Evolutionary conservation across 2,113 vertebrate species (phyloP).

Genomic region (Microtus pennsylvanicus): DNA sequence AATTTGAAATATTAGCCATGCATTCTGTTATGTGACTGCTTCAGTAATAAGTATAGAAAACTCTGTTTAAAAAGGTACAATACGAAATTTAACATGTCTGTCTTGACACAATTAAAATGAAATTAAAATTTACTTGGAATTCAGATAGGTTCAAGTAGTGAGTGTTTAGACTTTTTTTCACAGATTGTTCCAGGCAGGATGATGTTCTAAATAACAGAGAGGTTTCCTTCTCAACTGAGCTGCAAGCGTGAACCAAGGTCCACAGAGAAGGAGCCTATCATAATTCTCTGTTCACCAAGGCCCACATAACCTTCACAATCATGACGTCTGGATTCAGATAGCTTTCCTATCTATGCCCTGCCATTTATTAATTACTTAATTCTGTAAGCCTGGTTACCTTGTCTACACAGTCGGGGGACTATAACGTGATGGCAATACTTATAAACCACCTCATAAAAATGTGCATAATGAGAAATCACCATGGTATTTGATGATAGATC

Average conservation of each 20-base stretch:
- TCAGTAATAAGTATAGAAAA: constrained; percentile 41
- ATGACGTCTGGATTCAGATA: not conserved
- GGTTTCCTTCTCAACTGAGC: not conserved
- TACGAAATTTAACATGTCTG: not conserved
- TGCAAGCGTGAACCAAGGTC: not conserved
- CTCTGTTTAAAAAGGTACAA: not conserved
- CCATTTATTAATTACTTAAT: not conserved
- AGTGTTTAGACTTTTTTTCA: not conserved
- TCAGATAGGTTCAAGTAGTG: not conserved
- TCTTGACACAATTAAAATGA: constrained; percentile 18
- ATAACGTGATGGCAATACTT: not conserved
- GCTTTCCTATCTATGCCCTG: not conserved
- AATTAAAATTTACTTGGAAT: constrained; percentile 58
- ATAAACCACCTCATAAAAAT: constrained; percentile 5
- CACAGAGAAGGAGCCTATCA: not conserved
- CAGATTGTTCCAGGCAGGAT: not conserved
- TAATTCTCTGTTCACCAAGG: not conserved
- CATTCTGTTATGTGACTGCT: constrained; percentile 13
- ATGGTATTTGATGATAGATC: not conserved
- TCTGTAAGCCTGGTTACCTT: not conserved
- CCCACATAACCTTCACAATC: not conserved
- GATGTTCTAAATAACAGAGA: not conserved
- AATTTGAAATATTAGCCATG: constrained; percentile 3
- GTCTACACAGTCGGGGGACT: not conserved
- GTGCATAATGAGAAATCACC: not conserved